Percentiles rank a stretch among this genome's conserved stretches.
Evolutionary conservation across 1,140 invertebrate genomes (phyloP).

Genomic region (Neotoxoptera formosana): DNA sequence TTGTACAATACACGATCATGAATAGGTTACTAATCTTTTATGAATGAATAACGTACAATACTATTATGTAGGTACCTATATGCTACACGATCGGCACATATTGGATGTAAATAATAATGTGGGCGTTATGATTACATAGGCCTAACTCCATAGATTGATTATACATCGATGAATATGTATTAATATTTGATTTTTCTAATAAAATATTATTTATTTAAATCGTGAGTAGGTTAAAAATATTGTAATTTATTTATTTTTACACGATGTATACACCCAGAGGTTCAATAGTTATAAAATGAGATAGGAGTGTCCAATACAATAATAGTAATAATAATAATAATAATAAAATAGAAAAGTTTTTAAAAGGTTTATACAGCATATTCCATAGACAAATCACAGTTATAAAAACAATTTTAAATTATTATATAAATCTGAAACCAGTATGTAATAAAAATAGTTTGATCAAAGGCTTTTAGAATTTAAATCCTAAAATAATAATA

Average conservation of each 20-base stretch:
- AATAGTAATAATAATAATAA: neutral
- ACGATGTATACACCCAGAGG: neutral
- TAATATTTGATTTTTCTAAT: constrained; percentile 38
- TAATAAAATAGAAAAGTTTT: neutral
- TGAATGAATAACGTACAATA: constrained; percentile 26
- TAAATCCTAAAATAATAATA: neutral
- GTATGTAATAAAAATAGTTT: neutral
- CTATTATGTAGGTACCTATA: neutral
- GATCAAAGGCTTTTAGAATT: neutral
- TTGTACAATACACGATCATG: constrained; percentile 2
- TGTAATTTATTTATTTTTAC: constrained; percentile 21
- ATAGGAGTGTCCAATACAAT: constrained; percentile 9
- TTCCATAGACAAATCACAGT: neutral
- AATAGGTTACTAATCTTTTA: constrained; percentile 14
- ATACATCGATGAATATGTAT: constrained; percentile 21
- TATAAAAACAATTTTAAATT: neutral
- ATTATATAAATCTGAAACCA: neutral
- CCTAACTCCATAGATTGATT: neutral
- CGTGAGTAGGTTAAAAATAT: constrained; percentile 25
- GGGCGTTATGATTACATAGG: constrained; percentile 50
- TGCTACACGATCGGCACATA: neutral
- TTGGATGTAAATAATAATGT: constrained; percentile 31
- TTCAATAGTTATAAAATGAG: constrained; percentile 28
- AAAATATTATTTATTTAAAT: neutral
- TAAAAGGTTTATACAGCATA: neutral